Conservation (phyloP, 1,140 invertebrate genomes). For the Neodiprion pinetum region DNA sequence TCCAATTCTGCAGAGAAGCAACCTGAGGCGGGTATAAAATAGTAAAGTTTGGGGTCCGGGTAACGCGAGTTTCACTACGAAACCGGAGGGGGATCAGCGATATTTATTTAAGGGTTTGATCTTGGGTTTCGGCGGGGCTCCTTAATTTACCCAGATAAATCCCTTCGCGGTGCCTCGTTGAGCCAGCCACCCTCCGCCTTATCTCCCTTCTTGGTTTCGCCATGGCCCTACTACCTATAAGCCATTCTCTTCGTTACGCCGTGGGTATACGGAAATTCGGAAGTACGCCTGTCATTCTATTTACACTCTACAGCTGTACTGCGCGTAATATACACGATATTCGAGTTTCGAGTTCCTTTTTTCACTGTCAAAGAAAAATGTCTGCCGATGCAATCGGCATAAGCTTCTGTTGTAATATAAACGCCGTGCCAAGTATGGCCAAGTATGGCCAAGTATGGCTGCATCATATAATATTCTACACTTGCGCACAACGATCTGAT, state of each 20-base stretch:
- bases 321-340: too few relatives aligned
- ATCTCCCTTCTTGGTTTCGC: neutral
- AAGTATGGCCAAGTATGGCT: too few relatives aligned
- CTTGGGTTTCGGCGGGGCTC: neutral
- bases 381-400: too few relatives aligned
- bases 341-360: too few relatives aligned
- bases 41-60: neutral
- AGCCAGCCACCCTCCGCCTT: neutral
- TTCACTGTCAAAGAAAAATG: too few relatives aligned
- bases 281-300: neutral
- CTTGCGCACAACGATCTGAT: neutral
- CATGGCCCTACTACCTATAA: neutral
- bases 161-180: neutral
- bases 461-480: neutral
- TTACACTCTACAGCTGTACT: too few relatives aligned
- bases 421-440: too few relatives aligned
- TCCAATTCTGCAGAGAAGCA: too few relatives aligned
- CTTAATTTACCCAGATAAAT: slow-evolving; percentile 2
- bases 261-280: neutral
- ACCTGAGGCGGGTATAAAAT: too few relatives aligned
- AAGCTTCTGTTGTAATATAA: too few relatives aligned
- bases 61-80: neutral
- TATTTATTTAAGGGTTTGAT: slow-evolving; percentile 4
- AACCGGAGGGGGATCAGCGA: neutral
- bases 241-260: neutral